These are phyloP conservation scores for Dendrolimus houi DNA, from an alignment of 2,888 invertebrate genomes.

Conservation along the genomic window DNA sequence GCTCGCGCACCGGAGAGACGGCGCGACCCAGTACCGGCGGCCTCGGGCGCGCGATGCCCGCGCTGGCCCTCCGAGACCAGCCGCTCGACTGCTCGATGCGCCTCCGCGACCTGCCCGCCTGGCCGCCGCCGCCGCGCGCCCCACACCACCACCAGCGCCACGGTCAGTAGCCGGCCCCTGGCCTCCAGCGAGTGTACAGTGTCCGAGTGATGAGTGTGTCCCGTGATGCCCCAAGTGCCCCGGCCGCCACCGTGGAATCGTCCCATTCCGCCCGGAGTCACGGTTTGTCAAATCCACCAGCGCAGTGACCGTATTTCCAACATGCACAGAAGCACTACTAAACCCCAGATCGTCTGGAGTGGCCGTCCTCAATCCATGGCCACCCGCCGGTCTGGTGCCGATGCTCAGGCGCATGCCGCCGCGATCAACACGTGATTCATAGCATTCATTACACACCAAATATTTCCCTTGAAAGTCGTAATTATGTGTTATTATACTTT, in stretches of 20 bases:
- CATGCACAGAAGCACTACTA: background rate
- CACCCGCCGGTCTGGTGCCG: background rate
- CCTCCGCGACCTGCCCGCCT: constrained; percentile 63
- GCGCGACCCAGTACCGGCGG: constrained; percentile 73
- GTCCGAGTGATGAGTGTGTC: constrained; percentile 8
- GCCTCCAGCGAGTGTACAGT: constrained; percentile 9
- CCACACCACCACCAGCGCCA: constrained; percentile 33
- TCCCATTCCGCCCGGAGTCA: constrained; percentile 1
- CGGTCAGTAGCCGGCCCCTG: constrained; percentile 45
- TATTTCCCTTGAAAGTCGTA: background rate
- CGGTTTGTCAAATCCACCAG: background rate
- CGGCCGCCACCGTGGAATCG: background rate
- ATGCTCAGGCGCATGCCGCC: background rate
- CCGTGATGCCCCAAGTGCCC: background rate
- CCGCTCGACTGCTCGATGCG: constrained; percentile 85
- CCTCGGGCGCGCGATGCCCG: constrained; percentile 78
- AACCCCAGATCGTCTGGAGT: background rate
- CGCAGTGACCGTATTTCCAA: constrained; percentile 1
- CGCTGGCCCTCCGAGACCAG: constrained; percentile 79
- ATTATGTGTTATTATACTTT: background rate
- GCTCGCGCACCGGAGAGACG: constrained; percentile 51
- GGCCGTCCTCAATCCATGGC: no score
- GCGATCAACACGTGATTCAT: background rate
- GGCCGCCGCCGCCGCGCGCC: constrained; percentile 54
- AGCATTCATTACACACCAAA: background rate